Base-by-base conservation (phyloP, 2,888 invertebrate genomes). In the Lasioglossum leucozonium region DNA sequence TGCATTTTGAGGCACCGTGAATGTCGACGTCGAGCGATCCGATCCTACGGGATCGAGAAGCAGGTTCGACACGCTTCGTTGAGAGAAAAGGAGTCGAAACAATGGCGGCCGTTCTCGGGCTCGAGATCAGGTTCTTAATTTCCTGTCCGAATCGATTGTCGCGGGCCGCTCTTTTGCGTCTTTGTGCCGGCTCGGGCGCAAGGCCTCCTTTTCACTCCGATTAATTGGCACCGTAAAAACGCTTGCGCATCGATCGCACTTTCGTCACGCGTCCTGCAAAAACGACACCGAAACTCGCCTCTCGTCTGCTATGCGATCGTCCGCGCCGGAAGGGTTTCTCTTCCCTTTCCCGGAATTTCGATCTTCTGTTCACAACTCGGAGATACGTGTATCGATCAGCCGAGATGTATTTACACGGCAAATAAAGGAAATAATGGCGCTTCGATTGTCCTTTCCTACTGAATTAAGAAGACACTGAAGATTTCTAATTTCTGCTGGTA, bases 101-200 rank as follows among this genome's bases (percentile, higher is more conserved):
- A 87, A 85, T 80, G 83, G 80, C 69, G 58, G 62, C 58, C 82
- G 81, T 67, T 81, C 84, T 79, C 82, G 74, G 89, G 22, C 51
- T 18, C 51, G 51, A 51, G 51, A 89, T 80, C 90, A 72, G 81
- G 76, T 87, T 90, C 92, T 90, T 91, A 93, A 92, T 92, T 92
- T 92, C 92, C 91, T 89, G 90, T 92, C 89, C 90, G 92, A 93
- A 84, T 81, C 86, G 81, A 81, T 90, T 87, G 86, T 91, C 88
- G 88, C 79, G 87, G 87, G 37, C 37, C 67, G 22, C 65, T 84
- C 88, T 69, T 73, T 65, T 75, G 72, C 79, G 69, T 69, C 81
- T 88, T 87, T 88, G 87, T 88, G 84, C 78, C 73, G 69, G 37
- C 47, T 74, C 81, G 87, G 77, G 79, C 65, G 73, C 76, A 22